phyloP scores from a whole-genome alignment of 2,113 vertebrate species.

The Penelope pileata region DNA sequence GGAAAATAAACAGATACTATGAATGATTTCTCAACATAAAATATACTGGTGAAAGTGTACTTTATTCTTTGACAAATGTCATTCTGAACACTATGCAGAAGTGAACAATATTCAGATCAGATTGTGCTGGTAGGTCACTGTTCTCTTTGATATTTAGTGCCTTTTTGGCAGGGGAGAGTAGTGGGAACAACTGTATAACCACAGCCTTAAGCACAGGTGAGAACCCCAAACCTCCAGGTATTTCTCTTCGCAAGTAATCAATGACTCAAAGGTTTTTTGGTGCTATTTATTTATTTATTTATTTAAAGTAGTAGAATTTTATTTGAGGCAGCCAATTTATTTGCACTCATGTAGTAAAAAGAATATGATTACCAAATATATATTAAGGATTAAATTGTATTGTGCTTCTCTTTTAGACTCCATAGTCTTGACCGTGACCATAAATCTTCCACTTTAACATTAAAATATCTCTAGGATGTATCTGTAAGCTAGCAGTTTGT shows the following conservation, averaged over 20 bases:
- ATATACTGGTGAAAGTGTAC: not conserved
- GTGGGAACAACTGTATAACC: not conserved
- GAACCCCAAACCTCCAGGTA: fast-evolving
- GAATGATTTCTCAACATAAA: not conserved
- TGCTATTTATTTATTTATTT: not conserved
- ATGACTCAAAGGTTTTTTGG: not conserved
- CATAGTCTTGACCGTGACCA: not conserved
- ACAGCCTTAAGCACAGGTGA: not conserved
- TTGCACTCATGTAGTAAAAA: not conserved
- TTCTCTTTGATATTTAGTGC: not conserved
- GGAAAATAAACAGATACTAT: not conserved
- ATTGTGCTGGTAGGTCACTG: not conserved
- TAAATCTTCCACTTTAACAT: not conserved
- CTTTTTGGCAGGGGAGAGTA: not conserved
- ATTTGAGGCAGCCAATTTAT: not conserved
- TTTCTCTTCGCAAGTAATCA: not conserved
- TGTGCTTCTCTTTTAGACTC: not conserved
- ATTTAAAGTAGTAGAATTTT: not conserved
- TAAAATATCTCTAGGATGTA: not conserved
- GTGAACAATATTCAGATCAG: not conserved
- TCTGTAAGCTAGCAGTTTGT: not conserved
- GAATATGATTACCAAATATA: not conserved
- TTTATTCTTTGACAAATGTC: not conserved
- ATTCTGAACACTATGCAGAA: not conserved
- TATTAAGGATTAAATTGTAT: not conserved